These are phyloP conservation scores for Abscondita cerata DNA, from an alignment of 2,888 invertebrate species.

Conservation along the genomic window DNA sequence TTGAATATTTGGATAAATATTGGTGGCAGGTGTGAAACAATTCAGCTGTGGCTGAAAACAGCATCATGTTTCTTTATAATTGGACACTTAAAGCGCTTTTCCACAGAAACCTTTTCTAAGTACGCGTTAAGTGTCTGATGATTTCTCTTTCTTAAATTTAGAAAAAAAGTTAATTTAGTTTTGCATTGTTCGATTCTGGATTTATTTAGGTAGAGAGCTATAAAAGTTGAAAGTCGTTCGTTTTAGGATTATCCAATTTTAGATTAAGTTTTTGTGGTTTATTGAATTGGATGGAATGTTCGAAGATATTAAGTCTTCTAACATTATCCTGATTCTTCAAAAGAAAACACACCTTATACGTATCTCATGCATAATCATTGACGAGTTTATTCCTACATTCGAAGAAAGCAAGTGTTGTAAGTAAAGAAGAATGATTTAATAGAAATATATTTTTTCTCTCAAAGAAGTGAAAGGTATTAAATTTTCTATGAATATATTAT, in stretches of 20 bases:
- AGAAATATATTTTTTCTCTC: constrained; percentile 2
- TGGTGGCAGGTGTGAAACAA: constrained; percentile 18
- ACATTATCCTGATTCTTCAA: no score
- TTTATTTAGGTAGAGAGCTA: not conserved
- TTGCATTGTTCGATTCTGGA: not conserved
- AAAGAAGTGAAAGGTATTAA: constrained; percentile 9
- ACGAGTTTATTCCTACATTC: no score
- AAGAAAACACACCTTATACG: no score
- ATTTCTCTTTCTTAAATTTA: no score
- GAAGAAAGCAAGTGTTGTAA: no score
- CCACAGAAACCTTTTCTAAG: not conserved
- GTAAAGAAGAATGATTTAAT: no score
- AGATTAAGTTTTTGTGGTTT: constrained; percentile 7
- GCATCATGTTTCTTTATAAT: constrained; percentile 10
- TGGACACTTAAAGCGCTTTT: not conserved
- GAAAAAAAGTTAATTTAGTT: no score
- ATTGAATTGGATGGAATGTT: not conserved
- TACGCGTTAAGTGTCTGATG: not conserved
- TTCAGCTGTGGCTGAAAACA: constrained; percentile 10
- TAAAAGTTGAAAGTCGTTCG: not conserved
- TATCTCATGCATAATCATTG: no score
- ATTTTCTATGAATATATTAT: constrained; percentile 12
- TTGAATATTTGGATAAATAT: constrained; percentile 14
- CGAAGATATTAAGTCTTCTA: not conserved
- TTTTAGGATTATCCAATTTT: not conserved